Percentiles rank a stretch among this genome's conserved stretches.
Conservation (phyloP, 2,113 vertebrate species). For the Miniopterus natalensis region DNA sequence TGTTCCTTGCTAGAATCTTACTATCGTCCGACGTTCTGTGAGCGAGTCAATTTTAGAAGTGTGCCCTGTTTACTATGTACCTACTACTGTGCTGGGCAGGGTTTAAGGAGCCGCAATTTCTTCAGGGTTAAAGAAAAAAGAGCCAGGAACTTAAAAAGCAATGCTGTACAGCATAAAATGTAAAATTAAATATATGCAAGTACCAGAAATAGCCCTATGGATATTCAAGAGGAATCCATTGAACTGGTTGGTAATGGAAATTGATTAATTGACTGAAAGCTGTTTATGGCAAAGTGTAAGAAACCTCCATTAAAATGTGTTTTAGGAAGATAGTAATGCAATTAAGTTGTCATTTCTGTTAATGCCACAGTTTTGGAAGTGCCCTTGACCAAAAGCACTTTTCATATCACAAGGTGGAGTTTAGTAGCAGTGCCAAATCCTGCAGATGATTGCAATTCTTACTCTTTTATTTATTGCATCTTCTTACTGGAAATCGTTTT, state of each 20-base stretch:
- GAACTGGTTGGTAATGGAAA: conserved; percentile 40
- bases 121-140: neutral
- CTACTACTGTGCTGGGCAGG: neutral
- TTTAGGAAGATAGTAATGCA: conserved; percentile 36
- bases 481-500: conserved; percentile 52
- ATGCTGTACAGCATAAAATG: neutral
- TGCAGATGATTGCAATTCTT: neutral
- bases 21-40: neutral
- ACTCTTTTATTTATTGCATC: neutral
- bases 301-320: conserved; percentile 5
- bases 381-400: neutral
- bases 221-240: conserved; percentile 13
- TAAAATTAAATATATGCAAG: conserved; percentile 46
- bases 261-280: neutral
- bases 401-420: neutral
- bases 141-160: neutral
- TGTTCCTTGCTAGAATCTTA: neutral
- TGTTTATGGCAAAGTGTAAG: neutral
- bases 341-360: conserved; percentile 1
- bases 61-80: neutral
- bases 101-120: neutral
- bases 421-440: conserved; percentile 5
- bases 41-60: neutral
- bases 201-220: neutral
- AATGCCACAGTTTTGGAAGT: conserved; percentile 7